phyloP scores from a whole-genome alignment of 2,797 vertebrate species.

The Falco naumanni region DNA sequence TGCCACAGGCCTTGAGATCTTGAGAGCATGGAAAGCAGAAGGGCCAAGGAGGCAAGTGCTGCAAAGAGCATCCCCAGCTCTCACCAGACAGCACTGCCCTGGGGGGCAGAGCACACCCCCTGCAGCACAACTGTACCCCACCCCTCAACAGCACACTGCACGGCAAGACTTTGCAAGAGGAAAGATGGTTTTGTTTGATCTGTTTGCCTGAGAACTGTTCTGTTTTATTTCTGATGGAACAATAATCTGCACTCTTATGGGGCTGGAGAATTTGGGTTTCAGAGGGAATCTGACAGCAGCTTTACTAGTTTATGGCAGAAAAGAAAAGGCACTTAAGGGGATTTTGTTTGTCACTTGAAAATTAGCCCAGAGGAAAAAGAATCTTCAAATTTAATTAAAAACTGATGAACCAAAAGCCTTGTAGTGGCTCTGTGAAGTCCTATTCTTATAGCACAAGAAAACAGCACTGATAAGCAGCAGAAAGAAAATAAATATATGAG shows the following conservation, averaged over 20 bases:
- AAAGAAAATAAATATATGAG: slow-evolving; percentile 33
- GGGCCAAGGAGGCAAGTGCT: fast-evolving
- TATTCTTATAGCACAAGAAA: slow-evolving; percentile 13
- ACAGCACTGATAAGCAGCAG: neutral
- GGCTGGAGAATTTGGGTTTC: neutral
- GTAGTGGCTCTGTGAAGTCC: slow-evolving; percentile 4
- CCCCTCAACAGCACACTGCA: fast-evolving
- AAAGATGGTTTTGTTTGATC: neutral
- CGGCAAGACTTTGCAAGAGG: neutral
- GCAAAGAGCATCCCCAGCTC: neutral
- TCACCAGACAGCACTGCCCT: neutral
- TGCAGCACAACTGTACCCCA: neutral
- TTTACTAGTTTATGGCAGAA: slow-evolving; percentile 27
- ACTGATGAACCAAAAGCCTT: slow-evolving; percentile 40
- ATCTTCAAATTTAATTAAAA: slow-evolving; percentile 71
- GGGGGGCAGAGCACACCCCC: too few species aligned
- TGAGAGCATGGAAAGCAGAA: neutral
- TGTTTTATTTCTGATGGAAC: neutral
- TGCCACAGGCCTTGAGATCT: neutral
- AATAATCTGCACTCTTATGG: neutral
- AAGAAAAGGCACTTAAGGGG: slow-evolving; percentile 52
- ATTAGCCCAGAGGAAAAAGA: slow-evolving; percentile 45
- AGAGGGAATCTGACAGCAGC: slow-evolving; percentile 29
- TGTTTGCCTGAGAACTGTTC: neutral
- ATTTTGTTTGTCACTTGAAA: slow-evolving; percentile 67